Percentiles rank a stretch among this genome's conserved stretches.
Evolutionary conservation across 2,113 vertebrate genomes (phyloP).

Genomic region (Verasper variegatus): DNA sequence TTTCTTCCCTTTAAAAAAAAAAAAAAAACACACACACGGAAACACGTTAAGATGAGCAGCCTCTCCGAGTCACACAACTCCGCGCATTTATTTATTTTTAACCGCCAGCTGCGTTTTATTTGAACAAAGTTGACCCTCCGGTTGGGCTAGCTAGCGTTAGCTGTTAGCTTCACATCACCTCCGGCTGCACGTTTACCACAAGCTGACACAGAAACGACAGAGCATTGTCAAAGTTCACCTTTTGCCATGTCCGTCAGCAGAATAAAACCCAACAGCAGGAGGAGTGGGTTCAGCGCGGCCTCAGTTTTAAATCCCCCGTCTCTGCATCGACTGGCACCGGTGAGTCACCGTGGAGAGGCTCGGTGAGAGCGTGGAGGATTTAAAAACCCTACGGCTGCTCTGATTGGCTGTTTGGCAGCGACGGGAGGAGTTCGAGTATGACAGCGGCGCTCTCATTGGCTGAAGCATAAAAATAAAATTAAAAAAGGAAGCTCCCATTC

Average conservation of each 20-base stretch:
- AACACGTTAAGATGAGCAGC: neutral
- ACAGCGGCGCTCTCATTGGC: slow-evolving; percentile 58
- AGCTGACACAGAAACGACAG: neutral
- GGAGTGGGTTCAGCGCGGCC: neutral
- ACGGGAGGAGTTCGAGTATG: neutral
- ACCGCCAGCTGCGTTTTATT: neutral
- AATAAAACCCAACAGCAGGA: slow-evolving; percentile 7
- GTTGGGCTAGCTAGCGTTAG: neutral
- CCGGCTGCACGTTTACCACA: too few species aligned
- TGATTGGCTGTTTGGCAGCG: slow-evolving; percentile 55
- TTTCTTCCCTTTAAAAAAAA: slow-evolving; percentile 65
- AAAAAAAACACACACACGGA: slow-evolving; percentile 21
- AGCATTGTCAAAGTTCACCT: slow-evolving; percentile 62
- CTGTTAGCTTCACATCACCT: neutral
- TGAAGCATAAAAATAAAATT: neutral
- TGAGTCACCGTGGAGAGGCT: fast-evolving
- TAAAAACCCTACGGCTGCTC: slow-evolving; percentile 52
- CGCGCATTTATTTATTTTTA: slow-evolving; percentile 8
- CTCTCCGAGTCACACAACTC: neutral
- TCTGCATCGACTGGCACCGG: neutral
- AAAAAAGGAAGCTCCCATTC: neutral
- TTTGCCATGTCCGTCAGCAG: slow-evolving; percentile 76
- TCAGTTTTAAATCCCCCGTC: neutral
- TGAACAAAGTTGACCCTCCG: neutral
- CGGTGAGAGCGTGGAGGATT: slow-evolving; percentile 44